Evolutionary conservation across 2,113 vertebrate genomes (phyloP).

Genomic region (Dicerorhinus sumatrensis): DNA sequence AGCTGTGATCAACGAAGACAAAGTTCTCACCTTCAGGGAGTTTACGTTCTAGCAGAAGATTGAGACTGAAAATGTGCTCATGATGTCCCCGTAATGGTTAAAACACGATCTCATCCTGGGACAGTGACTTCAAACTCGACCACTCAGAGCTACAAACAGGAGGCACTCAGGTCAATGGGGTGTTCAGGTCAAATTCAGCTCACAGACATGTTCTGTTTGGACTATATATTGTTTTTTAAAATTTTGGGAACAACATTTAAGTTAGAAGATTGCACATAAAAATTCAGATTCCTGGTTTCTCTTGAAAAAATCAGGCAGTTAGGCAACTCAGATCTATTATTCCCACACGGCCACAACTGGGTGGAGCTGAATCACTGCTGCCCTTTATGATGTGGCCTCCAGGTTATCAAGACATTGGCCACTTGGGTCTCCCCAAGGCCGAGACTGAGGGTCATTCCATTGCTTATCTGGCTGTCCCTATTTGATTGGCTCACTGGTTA

Average conservation of each 20-base stretch:
- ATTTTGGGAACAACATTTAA: not conserved
- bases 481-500: not conserved
- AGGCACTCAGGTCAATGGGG: not conserved
- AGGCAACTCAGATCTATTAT: not conserved
- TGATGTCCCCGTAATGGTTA: not conserved
- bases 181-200: not conserved
- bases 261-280: not conserved
- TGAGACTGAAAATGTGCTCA: not conserved
- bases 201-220: not conserved
- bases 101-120: not conserved
- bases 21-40: not conserved
- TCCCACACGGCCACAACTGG: accelerated
- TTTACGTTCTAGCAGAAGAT: not conserved
- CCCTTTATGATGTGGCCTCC: accelerated
- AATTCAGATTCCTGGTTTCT: not conserved
- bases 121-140: not conserved
- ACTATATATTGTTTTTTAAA: not conserved
- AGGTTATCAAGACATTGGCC: accelerated
- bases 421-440: not conserved
- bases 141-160: not conserved
- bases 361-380: too few species aligned
- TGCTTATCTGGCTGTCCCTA: not conserved
- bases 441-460: not conserved
- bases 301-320: not conserved
- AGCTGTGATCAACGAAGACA: not conserved